phyloP scores from a whole-genome alignment of 2,797 vertebrate species.

The Dromococcyx pavoninus region DNA sequence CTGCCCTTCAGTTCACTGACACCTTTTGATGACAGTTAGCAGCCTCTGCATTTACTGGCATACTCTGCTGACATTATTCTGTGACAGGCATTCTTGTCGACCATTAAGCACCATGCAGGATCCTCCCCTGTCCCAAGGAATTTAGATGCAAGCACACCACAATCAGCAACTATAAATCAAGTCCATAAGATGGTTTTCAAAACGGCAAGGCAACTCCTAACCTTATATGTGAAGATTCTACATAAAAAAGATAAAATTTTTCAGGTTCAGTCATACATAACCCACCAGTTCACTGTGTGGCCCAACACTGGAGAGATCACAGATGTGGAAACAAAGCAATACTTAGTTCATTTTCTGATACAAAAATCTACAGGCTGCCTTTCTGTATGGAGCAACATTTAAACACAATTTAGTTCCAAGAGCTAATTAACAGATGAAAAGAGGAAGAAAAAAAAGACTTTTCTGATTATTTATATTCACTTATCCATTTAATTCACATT shows the following conservation, averaged over 20 bases:
- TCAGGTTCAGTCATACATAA: neutral
- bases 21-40: neutral
- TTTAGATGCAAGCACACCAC: neutral
- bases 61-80: fast-evolving
- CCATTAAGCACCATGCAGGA: neutral
- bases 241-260: neutral
- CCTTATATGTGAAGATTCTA: no score
- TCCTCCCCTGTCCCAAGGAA: neutral
- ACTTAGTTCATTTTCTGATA: neutral
- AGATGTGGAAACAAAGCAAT: neutral
- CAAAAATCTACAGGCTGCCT: neutral
- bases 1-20: neutral
- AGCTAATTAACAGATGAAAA: neutral
- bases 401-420: neutral
- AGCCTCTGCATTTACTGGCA: neutral
- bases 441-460: neutral
- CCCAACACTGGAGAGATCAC: neutral
- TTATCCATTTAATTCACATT: neutral
- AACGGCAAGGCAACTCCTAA: neutral
- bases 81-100: neutral
- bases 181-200: neutral
- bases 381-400: neutral
- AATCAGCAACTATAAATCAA: neutral
- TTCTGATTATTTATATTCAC: neutral
- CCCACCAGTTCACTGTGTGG: neutral